Conservation (phyloP, 2,888 invertebrate genomes). For the Synanthedon vespiformis region DNA sequence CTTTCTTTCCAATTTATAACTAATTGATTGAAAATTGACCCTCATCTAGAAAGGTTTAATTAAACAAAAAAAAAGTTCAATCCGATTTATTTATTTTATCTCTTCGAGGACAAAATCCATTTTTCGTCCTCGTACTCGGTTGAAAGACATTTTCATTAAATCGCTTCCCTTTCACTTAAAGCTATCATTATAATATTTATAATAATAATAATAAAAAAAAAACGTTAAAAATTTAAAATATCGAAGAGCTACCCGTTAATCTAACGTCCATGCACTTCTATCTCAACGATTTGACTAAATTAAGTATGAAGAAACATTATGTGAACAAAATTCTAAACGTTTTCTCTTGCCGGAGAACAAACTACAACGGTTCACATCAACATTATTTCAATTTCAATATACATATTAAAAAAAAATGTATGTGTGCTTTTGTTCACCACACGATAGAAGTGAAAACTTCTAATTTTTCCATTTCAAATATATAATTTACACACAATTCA, state of each 20-base stretch:
- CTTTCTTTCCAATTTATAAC: not conserved
- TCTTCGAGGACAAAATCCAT: too few species aligned
- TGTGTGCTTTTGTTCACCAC: not conserved
- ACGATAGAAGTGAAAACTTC: too few species aligned
- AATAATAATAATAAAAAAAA: constrained; percentile 22
- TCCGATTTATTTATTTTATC: too few species aligned
- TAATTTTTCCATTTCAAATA: too few species aligned
- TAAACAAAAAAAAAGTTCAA: too few species aligned
- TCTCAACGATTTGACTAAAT: constrained; percentile 57
- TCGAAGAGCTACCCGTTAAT: constrained; percentile 54
- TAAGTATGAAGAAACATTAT: constrained; percentile 66
- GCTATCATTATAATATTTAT: constrained; percentile 33
- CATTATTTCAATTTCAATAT: constrained; percentile 26
- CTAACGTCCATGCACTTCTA: constrained; percentile 54
- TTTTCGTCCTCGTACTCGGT: too few species aligned
- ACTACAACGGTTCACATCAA: constrained; percentile 59
- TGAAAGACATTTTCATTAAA: not conserved
- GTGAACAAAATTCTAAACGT: constrained; percentile 65
- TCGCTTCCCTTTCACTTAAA: constrained; percentile 29
- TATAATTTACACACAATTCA: too few species aligned
- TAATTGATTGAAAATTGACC: not conserved
- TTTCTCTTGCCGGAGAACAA: constrained; percentile 62
- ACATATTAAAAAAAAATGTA: constrained; percentile 34
- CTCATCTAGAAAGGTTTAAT: too few species aligned
- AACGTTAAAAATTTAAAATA: constrained; percentile 29